Conservation (phyloP, 1,140 invertebrate species). For the Lepidurus arcticus region DNA sequence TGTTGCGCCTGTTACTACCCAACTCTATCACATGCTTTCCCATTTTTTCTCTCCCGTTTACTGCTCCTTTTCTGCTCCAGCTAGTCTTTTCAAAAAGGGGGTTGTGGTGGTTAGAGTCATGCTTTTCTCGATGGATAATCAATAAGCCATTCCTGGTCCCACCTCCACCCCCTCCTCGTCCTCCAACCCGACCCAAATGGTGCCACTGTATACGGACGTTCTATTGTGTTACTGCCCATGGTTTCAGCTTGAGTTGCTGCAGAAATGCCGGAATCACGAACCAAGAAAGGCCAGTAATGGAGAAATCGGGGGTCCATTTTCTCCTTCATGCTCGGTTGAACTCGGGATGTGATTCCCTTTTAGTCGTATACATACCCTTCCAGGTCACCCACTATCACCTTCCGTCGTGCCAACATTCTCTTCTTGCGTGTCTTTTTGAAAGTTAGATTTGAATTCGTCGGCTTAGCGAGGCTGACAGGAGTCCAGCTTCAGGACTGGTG, state of each 20-base stretch:
- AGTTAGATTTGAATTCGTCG: background rate
- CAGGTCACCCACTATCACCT: background rate
- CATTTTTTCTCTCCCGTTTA: background rate
- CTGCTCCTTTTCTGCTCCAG: background rate
- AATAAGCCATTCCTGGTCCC: background rate
- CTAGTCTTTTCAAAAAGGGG: too few relatives aligned
- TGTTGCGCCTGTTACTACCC: background rate
- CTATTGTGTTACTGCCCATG: background rate
- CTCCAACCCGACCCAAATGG: background rate
- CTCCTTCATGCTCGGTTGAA: background rate
- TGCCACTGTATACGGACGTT: background rate
- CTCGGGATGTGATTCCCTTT: background rate
- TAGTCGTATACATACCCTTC: background rate
- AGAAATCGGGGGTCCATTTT: background rate
- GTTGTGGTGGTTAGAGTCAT: background rate
- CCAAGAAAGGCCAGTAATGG: background rate
- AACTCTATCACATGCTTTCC: background rate
- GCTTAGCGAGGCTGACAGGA: background rate
- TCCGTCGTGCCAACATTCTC: background rate
- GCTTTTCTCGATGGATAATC: constrained; percentile 7
- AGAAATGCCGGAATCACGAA: background rate
- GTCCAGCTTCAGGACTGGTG: background rate
- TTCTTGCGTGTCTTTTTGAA: background rate
- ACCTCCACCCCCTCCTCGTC: background rate
- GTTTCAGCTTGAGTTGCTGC: background rate